These are phyloP conservation scores for Hypotaenidia okinawae DNA, from an alignment of 2,797 vertebrate genomes.

Conservation along the genomic window DNA sequence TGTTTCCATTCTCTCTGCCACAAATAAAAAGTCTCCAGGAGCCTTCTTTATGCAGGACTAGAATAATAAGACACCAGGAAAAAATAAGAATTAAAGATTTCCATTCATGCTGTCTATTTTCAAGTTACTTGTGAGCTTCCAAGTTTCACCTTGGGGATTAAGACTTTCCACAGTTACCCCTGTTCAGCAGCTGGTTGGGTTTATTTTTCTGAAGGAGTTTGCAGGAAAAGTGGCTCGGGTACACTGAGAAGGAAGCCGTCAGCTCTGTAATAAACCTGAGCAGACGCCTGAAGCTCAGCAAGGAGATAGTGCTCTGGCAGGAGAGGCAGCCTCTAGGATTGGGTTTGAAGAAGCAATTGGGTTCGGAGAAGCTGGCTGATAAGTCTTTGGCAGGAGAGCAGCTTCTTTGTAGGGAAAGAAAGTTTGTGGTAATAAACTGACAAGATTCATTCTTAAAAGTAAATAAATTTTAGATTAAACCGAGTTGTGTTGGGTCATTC, in stretches of 20 bases:
- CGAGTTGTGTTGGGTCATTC: rapidly evolving
- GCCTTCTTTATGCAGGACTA: neutral
- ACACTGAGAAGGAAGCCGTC: neutral
- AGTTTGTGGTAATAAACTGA: neutral
- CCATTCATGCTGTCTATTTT: neutral
- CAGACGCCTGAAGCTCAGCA: neutral
- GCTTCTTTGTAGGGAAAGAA: neutral
- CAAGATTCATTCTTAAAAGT: neutral
- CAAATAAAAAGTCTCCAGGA: neutral
- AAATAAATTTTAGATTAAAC: neutral
- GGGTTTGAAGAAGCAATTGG: neutral
- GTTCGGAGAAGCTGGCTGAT: neutral
- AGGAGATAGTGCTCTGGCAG: neutral
- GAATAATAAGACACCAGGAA: neutral
- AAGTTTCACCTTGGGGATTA: neutral
- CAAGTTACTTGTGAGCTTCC: neutral
- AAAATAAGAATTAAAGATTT: neutral
- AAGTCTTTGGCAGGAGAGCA: neutral
- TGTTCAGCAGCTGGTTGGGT: neutral
- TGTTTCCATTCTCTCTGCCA: neutral
- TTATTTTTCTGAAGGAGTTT: neutral
- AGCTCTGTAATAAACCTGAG: neutral
- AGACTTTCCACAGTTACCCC: neutral
- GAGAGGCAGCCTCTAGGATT: neutral
- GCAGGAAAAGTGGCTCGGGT: neutral